Percentiles rank a stretch among this genome's conserved stretches.
These are phyloP conservation scores for Papilio gigon DNA, from an alignment of 2,888 invertebrate genomes.

Conservation along the genomic window DNA sequence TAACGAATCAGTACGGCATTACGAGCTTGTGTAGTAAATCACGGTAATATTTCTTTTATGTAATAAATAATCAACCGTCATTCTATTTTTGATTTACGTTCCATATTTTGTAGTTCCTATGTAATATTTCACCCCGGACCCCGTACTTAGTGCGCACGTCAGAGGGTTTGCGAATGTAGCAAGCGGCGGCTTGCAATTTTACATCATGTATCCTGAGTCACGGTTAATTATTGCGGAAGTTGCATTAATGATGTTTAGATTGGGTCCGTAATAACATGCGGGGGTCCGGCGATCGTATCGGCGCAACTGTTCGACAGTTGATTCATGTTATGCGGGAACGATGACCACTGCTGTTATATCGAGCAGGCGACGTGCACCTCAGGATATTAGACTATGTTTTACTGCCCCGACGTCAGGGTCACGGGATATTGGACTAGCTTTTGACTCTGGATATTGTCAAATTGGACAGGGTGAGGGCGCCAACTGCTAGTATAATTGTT, in stretches of 20 bases:
- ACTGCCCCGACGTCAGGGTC: background rate
- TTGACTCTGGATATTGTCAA: too few relatives aligned
- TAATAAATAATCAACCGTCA: conserved; percentile 1
- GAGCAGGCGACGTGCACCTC: background rate
- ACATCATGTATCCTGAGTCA: conserved; percentile 40
- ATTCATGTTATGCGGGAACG: conserved; percentile 12
- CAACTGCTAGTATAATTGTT: too few relatives aligned
- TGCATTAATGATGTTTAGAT: conserved; percentile 42
- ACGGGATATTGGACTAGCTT: too few relatives aligned
- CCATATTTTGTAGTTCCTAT: background rate
- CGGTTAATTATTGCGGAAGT: conserved; percentile 37
- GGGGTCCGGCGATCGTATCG: conserved; percentile 43
- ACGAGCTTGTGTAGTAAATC: background rate
- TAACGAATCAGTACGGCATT: too few relatives aligned
- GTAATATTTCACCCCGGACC: conserved; percentile 16
- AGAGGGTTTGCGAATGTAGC: conserved; percentile 12
- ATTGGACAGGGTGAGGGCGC: too few relatives aligned
- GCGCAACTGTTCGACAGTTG: conserved; percentile 29
- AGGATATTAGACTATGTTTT: background rate
- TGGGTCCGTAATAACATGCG: conserved; percentile 40
- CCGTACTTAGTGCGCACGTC: conserved; percentile 9
- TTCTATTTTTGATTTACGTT: conserved; percentile 10
- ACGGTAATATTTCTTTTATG: background rate
- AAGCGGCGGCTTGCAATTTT: conserved; percentile 42
- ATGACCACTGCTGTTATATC: conserved; percentile 18